Percentiles rank a stretch among this genome's conserved stretches.
These are phyloP conservation scores for Dusona sp. DNA, from an alignment of 2,888 invertebrate species.

Conservation along the genomic window DNA sequence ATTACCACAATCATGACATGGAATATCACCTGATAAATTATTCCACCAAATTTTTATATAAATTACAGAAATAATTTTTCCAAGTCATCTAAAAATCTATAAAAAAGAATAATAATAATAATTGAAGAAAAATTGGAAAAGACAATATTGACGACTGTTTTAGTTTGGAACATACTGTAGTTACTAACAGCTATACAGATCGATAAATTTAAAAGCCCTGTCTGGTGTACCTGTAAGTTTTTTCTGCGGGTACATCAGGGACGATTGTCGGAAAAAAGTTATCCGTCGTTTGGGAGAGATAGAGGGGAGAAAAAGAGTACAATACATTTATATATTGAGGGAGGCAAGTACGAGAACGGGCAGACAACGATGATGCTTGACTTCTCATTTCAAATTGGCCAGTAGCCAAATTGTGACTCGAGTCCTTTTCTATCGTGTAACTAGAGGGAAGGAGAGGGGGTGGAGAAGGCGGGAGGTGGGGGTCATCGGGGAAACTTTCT, in stretches of 20 bases:
- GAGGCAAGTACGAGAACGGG: conserved; percentile 44
- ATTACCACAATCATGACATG: neutral
- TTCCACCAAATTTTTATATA: neutral
- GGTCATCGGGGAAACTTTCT: conserved; percentile 6
- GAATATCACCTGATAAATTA: neutral
- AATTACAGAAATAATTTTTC: neutral
- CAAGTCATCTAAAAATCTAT: neutral
- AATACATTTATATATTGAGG: conserved; percentile 30
- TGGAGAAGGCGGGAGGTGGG: neutral
- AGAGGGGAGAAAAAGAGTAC: neutral
- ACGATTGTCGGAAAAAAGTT: conserved; percentile 45
- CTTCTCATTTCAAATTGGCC: conserved; percentile 70
- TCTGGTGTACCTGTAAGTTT: conserved; percentile 21
- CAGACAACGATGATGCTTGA: conserved; percentile 63
- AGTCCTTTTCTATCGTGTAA: conserved; percentile 48
- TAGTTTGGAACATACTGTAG: conserved; percentile 3
- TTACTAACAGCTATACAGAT: conserved; percentile 1
- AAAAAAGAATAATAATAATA: neutral
- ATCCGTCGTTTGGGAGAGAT: conserved; percentile 20
- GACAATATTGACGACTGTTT: neutral
- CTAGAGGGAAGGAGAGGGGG: neutral
- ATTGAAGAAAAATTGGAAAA: neutral
- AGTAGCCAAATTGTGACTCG: conserved; percentile 62
- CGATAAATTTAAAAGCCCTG: conserved; percentile 33
- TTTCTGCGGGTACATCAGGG: conserved; percentile 32